Percentiles rank a stretch among this genome's conserved stretches.
phyloP scores from a whole-genome alignment of 2,113 vertebrate genomes.

The Sinocyclocheilus grahami region DNA sequence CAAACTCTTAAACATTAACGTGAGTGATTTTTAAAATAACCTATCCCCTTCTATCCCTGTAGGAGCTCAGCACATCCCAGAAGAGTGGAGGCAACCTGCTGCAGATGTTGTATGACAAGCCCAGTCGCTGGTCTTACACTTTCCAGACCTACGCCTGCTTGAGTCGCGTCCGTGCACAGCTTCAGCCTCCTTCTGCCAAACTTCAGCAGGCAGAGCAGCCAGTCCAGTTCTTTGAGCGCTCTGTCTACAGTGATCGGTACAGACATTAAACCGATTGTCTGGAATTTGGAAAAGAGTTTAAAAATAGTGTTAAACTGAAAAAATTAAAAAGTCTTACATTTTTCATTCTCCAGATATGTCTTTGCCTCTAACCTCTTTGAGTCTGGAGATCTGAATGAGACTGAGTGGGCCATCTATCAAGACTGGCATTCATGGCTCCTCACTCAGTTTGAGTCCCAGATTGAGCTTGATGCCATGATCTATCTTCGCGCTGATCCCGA shows the following conservation, averaged over 20 bases:
- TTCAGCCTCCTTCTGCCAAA: constrained; percentile 69
- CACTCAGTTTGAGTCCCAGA: constrained; percentile 75
- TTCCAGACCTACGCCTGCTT: constrained; percentile 75
- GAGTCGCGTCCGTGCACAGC: constrained; percentile 81
- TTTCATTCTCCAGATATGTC: constrained; percentile 72
- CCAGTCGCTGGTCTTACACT: constrained; percentile 78
- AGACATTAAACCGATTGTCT: not conserved
- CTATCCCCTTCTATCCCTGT: not conserved
- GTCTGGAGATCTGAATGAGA: constrained; percentile 78
- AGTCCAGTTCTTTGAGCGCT: constrained; percentile 84
- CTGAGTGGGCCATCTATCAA: constrained; percentile 83
- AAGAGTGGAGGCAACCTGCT: constrained; percentile 81
- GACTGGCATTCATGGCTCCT: constrained; percentile 86
- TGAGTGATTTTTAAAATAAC: not conserved
- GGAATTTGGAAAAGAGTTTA: not conserved
- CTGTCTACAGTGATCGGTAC: constrained; percentile 91
- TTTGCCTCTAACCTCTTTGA: constrained; percentile 85
- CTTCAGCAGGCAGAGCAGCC: constrained; percentile 60
- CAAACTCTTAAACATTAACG: not conserved
- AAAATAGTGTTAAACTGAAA: not conserved
- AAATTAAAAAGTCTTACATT: constrained; percentile 1
- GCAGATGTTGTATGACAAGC: constrained; percentile 80
- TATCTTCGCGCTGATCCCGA: constrained; percentile 82
- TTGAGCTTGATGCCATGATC: constrained; percentile 83
- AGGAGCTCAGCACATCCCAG: constrained; percentile 80